These are phyloP conservation scores for Proisotoma minuta DNA, from an alignment of 2,888 invertebrate species.

Conservation along the genomic window DNA sequence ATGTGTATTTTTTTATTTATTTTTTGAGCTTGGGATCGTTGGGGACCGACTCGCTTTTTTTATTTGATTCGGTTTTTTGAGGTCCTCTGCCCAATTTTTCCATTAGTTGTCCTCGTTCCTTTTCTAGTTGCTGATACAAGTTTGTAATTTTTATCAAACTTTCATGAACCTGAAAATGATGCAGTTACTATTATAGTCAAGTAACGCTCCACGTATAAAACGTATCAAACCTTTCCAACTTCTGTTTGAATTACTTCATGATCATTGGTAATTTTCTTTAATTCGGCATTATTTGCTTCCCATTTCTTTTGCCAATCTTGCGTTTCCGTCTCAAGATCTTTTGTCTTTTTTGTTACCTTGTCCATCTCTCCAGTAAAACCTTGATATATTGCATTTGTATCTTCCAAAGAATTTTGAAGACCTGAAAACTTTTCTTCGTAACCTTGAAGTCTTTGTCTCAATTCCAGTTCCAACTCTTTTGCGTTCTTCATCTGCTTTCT, in stretches of 20 bases:
- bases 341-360: conserved; percentile 34
- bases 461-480: conserved; percentile 40
- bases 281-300: conserved; percentile 38
- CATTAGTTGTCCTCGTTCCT: conserved; percentile 35
- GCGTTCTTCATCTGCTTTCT: conserved; percentile 41
- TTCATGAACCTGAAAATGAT: conserved; percentile 28
- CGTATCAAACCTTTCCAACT: background rate
- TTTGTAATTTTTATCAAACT: conserved; percentile 43
- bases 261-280: conserved; percentile 29
- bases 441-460: conserved; percentile 36
- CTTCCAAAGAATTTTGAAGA: conserved; percentile 34
- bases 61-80: too few relatives aligned
- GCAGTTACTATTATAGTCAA: background rate
- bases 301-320: conserved; percentile 42
- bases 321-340: conserved; percentile 41
- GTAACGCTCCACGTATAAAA: background rate
- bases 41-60: too few relatives aligned
- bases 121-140: conserved; percentile 41
- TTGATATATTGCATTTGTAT: conserved; percentile 42
- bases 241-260: conserved; percentile 39
- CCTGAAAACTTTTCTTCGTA: conserved; percentile 44
- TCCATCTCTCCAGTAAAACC: conserved; percentile 43
- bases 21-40: too few relatives aligned
- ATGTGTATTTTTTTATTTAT: too few relatives aligned
- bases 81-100: conserved; percentile 27